Evolutionary conservation across 1,140 invertebrate genomes (phyloP).

Genomic region (Parasteatoda tepidariorum): DNA sequence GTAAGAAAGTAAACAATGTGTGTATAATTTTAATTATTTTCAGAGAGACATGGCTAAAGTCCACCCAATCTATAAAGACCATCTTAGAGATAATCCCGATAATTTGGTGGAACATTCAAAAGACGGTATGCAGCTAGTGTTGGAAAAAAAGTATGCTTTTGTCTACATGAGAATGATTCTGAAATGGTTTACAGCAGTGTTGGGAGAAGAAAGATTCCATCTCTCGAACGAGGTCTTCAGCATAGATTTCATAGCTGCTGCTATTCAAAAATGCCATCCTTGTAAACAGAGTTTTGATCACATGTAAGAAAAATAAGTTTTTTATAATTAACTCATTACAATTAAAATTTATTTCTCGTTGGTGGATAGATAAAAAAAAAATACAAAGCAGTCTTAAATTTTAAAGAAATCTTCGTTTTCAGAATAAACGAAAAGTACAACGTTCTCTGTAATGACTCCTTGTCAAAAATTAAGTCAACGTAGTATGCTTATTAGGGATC

Average conservation of each 20-base stretch:
- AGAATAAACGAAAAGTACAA: too few relatives aligned
- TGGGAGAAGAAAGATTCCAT: conserved; percentile 12
- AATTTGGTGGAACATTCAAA: not conserved
- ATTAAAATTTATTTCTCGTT: too few relatives aligned
- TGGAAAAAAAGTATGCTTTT: conserved; percentile 30
- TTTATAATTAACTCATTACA: too few relatives aligned
- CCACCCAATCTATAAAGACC: conserved; percentile 7
- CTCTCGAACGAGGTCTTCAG: conserved; percentile 12
- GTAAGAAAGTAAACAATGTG: too few relatives aligned
- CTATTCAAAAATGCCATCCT: conserved; percentile 45
- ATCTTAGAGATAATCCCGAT: conserved; percentile 4
- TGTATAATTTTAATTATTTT: not conserved
- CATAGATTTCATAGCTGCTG: conserved; percentile 13
- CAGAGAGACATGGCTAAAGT: conserved; percentile 32
- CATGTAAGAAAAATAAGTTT: conserved; percentile 42
- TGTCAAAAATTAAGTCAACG: too few relatives aligned
- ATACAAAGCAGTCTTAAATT: too few relatives aligned
- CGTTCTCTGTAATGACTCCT: too few relatives aligned
- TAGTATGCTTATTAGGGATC: too few relatives aligned
- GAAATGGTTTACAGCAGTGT: conserved; percentile 22
- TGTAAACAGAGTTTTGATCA: conserved; percentile 49
- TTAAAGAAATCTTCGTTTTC: too few relatives aligned
- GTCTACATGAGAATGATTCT: conserved; percentile 34
- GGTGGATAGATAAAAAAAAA: too few relatives aligned
- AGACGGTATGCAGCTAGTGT: conserved; percentile 8